Evolutionary conservation across 2,888 invertebrate species (phyloP), one percentile per base, ranked within the genome.

Genomic region (Cenopis cana): DNA sequence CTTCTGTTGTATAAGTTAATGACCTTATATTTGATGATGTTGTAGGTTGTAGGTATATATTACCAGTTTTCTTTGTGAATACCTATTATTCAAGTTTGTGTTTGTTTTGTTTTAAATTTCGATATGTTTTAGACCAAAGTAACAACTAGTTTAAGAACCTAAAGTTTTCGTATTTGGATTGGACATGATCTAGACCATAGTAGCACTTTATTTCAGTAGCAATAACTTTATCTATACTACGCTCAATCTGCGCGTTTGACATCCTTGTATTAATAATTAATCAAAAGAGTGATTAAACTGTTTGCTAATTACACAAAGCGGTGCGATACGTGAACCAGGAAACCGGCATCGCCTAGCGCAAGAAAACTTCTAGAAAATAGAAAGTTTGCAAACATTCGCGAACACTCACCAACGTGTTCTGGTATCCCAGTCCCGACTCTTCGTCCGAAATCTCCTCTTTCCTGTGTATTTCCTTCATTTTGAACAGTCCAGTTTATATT

Each of bases 391-490:
- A 73, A 78, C 67, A 74, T 68, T 46, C 67, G 76, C 46, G 52
- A 74, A 70, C 55, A 94, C 95, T 95, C 80, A 95, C 95, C 95
- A 95, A 94, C 56, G 95, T 95, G 78, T 95, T 95, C 84, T 95
- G 95, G 80, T 95, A 95, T 65, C 96, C 96, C 81, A 96, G 88
- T 72, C 96, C 96, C 72, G 95, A 91, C 77, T 95, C 95, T 79
- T 95, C 95, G 80, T 95, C 94, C 1, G 93, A 94, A 46, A 87
- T 90, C 75, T 93, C 93, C 18, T 93, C 92, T 74, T 91, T 92
- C 65, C 77, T 82, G 62, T 81, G 82, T 61, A 84, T 73, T 68
- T 84, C 85, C 85, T 90, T 93, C 93, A 93, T 93, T 72, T 77
- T 84, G 76, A 76, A 78, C 77, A 75, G 78, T 76, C 78, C 78